These are phyloP conservation scores for Ischnura elegans DNA, from an alignment of 2,888 invertebrate species.

Conservation along the genomic window DNA sequence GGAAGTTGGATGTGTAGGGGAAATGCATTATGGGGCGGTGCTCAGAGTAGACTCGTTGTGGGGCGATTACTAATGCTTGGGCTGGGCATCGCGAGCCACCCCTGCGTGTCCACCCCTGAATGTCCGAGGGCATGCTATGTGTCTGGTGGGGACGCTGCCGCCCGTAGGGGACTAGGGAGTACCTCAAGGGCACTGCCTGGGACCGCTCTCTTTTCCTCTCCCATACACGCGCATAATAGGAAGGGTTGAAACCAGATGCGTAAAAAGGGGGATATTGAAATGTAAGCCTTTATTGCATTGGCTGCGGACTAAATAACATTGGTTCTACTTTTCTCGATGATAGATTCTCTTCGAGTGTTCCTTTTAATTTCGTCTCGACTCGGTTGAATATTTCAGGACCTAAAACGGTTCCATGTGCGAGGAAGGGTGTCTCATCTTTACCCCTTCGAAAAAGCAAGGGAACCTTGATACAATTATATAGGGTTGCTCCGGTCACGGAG, in stretches of 20 bases:
- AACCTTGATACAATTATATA: neutral
- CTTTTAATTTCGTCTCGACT: neutral
- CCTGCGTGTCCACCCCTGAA: constrained; percentile 18
- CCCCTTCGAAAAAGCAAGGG: neutral
- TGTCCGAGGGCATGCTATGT: neutral
- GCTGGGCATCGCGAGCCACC: neutral
- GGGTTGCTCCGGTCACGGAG: neutral
- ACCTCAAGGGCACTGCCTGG: neutral
- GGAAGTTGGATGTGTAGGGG: neutral
- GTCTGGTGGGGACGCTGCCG: no score
- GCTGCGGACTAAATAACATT: neutral
- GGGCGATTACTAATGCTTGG: neutral
- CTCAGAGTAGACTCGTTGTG: neutral
- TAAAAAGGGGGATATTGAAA: neutral
- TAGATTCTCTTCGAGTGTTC: neutral
- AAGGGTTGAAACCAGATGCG: neutral
- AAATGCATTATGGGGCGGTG: neutral
- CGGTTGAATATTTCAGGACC: neutral
- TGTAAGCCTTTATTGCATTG: neutral
- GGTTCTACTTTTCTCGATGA: neutral
- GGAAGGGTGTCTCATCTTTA: neutral
- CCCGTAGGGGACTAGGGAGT: neutral
- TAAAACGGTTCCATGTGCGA: neutral
- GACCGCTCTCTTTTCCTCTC: no score
- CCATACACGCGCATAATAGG: neutral